A percentile compares a stretch with the other conserved stretches of the same genome.
These are phyloP conservation scores for Fukomys damarensis DNA, from an alignment of 2,113 vertebrate species.

Conservation along the genomic window DNA sequence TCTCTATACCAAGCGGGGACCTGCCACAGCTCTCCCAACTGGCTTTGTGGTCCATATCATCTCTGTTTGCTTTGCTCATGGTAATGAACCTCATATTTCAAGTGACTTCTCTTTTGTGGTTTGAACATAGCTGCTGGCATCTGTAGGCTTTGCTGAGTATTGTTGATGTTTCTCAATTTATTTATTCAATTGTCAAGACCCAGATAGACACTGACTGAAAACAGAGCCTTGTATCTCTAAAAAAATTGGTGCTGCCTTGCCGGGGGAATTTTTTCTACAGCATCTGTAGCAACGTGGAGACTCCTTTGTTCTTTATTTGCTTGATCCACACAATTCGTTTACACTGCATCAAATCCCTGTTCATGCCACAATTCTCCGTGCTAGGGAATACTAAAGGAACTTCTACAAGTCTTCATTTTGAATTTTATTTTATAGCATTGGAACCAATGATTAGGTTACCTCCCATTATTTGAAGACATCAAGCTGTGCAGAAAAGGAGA, in stretches of 20 bases:
- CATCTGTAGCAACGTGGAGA: not conserved
- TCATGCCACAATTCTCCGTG: not conserved
- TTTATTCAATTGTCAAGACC: not conserved
- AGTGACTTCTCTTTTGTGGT: not conserved
- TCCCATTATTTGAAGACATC: not conserved
- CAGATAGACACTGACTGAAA: not conserved
- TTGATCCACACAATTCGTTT: not conserved
- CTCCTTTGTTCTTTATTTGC: not conserved
- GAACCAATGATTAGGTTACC: not conserved
- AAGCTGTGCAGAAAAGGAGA: not conserved
- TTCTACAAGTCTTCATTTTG: not conserved
- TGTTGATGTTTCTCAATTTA: not conserved
- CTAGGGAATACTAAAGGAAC: not conserved
- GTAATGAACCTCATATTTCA: slow-evolving; percentile 60
- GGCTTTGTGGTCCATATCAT: not conserved
- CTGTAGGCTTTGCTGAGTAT: not conserved
- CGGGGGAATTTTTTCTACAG: not conserved
- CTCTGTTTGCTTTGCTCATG: not conserved
- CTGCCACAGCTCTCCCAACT: not conserved
- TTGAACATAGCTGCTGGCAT: not conserved
- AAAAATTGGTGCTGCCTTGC: not conserved
- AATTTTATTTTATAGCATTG: not conserved
- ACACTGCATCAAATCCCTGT: slow-evolving; percentile 13
- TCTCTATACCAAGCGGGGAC: slow-evolving; percentile 3
- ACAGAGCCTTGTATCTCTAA: not conserved